Evolutionary conservation across 1,140 invertebrate genomes (phyloP).

Genomic region (Saccostrea glomerata): DNA sequence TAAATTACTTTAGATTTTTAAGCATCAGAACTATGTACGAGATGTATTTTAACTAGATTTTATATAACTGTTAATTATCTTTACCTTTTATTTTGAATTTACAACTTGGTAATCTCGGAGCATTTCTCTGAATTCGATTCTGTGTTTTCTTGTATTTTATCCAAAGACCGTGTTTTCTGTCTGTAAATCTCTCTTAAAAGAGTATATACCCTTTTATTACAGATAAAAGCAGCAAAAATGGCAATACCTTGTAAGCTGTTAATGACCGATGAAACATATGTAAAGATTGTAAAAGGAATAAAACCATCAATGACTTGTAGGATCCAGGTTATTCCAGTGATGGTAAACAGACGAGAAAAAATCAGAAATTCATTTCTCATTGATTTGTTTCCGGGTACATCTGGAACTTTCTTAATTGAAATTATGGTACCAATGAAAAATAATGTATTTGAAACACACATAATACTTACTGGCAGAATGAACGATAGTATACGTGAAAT

Average conservation of each 20-base stretch:
- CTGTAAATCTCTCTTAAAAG: background rate
- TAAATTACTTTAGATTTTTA: no score
- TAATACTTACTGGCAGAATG: background rate
- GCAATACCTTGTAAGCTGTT: background rate
- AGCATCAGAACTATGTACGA: no score
- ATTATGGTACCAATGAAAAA: background rate
- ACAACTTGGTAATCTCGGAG: no score
- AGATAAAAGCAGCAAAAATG: conserved; percentile 1
- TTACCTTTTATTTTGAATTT: no score
- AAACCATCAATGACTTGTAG: background rate
- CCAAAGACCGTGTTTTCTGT: background rate
- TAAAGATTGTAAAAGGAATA: background rate
- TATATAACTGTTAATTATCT: no score
- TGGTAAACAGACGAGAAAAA: background rate
- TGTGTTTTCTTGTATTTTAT: no score
- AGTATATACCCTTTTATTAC: background rate
- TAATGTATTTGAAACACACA: background rate
- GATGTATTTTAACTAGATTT: no score
- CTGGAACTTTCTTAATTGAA: background rate
- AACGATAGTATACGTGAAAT: background rate
- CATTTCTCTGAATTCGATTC: no score
- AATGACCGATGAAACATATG: background rate
- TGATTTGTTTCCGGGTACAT: background rate
- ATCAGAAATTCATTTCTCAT: conserved; percentile 8
- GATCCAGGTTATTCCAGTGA: background rate